Evolutionary conservation across 37 sponge, comb jelly and placozoan species (phyloP), one percentile per base, ranked within the genome.

Genomic region (Tethya wilhelma): DNA sequence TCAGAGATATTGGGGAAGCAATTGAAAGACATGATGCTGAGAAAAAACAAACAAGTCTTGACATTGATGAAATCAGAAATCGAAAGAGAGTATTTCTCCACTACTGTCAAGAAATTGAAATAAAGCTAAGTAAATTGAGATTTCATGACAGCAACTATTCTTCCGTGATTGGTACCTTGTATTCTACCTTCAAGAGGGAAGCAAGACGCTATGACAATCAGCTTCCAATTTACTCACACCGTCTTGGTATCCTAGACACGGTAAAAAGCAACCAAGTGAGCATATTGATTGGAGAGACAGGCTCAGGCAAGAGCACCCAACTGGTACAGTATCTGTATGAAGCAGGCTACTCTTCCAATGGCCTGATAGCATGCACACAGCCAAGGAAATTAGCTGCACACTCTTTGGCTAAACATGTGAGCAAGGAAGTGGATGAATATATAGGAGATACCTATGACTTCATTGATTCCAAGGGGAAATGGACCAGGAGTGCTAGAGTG

Each of bases 291-390:
- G 92, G 87, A n/a, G 93, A 91, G 79, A 91, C 96, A 44, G 96
- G 96, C 1, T 95, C 93, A 26, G 93, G 96, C 20, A 96, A 96
- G 73, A 96, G 93, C 71, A 96, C 96, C 25, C 96, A 96, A 74
- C 37, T 96, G 11, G 88, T 87, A 1, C 96, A 96, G 67, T 96
- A 92, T 77, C 55, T 95, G 25, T 86, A 86, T 83, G 95, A 90
- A 78, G 89, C 89, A 39, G 89, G 84, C 3, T 79, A 87, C 49
- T 65, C 67, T 39, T 32, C 71, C 39, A 53, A 82, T 43, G 90
- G 90, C 6, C 23, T 77, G 14, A 79, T 65, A 33, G 86, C 81
- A 4, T 91, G 93, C 38, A 91, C 96, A 31, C 93, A 96, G 56
- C 96, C 96, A 31, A 86, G 96, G 46, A 90, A 84, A 68, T 81